Evolutionary conservation across 1,140 invertebrate genomes (phyloP).

Genomic region (Gryon sp.): DNA sequence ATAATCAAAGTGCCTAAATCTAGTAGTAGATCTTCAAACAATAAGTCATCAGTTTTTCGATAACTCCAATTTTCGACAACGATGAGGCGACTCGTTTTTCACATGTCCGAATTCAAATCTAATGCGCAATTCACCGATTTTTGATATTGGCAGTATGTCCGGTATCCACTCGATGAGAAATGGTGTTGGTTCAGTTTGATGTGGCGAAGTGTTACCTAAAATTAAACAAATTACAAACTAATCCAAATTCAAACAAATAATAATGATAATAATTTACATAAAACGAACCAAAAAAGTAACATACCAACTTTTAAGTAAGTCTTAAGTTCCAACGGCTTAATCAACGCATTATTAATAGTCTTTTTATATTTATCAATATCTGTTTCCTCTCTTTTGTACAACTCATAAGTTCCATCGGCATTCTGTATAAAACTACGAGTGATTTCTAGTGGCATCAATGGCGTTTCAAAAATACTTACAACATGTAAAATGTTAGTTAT

Average conservation of each 20-base stretch:
- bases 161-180: conserved; percentile 90
- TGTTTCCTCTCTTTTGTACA: conserved; percentile 81
- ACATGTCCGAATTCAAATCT: conserved; percentile 84
- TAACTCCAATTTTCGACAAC: conserved; percentile 66
- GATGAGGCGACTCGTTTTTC: conserved; percentile 70
- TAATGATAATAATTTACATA: neutral
- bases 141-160: conserved; percentile 85
- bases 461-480: conserved; percentile 88
- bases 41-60: conserved; percentile 66
- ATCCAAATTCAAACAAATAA: neutral
- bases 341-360: conserved; percentile 79
- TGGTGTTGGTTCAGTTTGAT: conserved; percentile 84
- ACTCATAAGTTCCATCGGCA: conserved; percentile 83
- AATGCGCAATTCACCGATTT: conserved; percentile 85
- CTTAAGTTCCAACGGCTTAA: conserved; percentile 84
- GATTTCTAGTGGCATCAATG: conserved; percentile 83
- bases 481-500: conserved; percentile 87
- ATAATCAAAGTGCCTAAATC: neutral
- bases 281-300: conserved; percentile 22
- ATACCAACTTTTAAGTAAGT: conserved; percentile 87
- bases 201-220: conserved; percentile 81
- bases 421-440: conserved; percentile 85
- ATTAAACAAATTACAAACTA: conserved; percentile 49
- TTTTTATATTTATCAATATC: conserved; percentile 80
- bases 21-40: too few species aligned